These are phyloP conservation scores for Mycalesis mineus DNA, from an alignment of 2,888 invertebrate genomes.

Conservation along the genomic window DNA sequence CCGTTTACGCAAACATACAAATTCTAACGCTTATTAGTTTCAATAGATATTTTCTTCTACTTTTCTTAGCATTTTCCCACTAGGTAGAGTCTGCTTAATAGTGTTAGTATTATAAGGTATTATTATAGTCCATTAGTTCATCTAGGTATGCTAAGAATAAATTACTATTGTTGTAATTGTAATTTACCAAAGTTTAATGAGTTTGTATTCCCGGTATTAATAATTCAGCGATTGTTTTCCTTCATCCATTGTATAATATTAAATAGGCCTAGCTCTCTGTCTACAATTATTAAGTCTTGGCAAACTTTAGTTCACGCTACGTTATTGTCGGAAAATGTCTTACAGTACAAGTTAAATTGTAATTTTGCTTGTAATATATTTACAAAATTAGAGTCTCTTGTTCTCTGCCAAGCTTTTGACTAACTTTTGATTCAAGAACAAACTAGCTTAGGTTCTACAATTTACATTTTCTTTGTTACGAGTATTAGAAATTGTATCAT, in stretches of 20 bases:
- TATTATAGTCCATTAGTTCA: too few species aligned
- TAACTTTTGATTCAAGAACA: neutral
- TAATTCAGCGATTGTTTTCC: neutral
- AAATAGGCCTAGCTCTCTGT: neutral
- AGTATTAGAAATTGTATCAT: too few species aligned
- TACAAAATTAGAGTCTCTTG: constrained; percentile 2
- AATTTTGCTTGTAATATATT: constrained; percentile 13
- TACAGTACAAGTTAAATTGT: constrained; percentile 11
- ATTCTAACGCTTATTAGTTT: too few species aligned
- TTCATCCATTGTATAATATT: neutral
- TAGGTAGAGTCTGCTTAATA: too few species aligned
- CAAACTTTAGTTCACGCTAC: neutral
- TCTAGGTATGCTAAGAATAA: too few species aligned
- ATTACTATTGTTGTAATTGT: too few species aligned
- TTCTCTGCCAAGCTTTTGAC: neutral
- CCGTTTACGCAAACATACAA: too few species aligned
- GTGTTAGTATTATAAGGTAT: too few species aligned
- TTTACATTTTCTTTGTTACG: too few species aligned
- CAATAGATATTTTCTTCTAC: too few species aligned
- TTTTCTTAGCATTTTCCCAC: too few species aligned
- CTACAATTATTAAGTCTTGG: neutral
- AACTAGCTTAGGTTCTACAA: too few species aligned
- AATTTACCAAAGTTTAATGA: neutral
- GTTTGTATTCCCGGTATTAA: neutral
- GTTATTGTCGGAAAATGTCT: constrained; percentile 1